A percentile compares a stretch with the other conserved stretches of the same genome.
Evolutionary conservation across 2,113 vertebrate species (phyloP).

Genomic region (Ciconia stormi): DNA sequence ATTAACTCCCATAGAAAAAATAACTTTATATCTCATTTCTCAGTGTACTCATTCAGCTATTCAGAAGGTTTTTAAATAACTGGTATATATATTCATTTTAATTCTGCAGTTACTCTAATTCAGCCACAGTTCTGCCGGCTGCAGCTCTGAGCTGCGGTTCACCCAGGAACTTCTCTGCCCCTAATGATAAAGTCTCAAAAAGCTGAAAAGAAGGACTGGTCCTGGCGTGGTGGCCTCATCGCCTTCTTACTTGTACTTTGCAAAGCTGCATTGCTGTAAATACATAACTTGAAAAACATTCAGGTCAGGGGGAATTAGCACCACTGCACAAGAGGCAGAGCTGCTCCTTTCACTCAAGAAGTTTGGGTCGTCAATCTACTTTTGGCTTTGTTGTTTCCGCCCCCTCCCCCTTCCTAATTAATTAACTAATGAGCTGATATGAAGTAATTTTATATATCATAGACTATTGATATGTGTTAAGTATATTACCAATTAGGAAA

Average conservation of each 20-base stretch:
- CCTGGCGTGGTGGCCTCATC: accelerated
- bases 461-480: slow-evolving; percentile 48
- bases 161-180: background rate
- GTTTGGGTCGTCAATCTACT: background rate
- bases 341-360: background rate
- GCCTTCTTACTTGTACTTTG: background rate
- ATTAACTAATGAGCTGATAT: slow-evolving; percentile 49
- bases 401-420: background rate
- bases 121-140: background rate
- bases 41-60: background rate
- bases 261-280: background rate
- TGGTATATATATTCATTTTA: background rate
- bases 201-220: background rate
- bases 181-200: background rate
- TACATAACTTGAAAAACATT: background rate
- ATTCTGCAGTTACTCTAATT: background rate
- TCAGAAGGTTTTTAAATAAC: background rate
- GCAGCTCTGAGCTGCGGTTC: background rate
- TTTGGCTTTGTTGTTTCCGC: background rate
- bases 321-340: background rate
- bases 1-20: background rate
- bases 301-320: background rate
- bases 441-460: slow-evolving; percentile 47
- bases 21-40: background rate
- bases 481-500: slow-evolving; percentile 37